These are phyloP conservation scores for Drosophila sulfurigaster DNA, from an alignment of 1,140 invertebrate genomes.

Conservation along the genomic window DNA sequence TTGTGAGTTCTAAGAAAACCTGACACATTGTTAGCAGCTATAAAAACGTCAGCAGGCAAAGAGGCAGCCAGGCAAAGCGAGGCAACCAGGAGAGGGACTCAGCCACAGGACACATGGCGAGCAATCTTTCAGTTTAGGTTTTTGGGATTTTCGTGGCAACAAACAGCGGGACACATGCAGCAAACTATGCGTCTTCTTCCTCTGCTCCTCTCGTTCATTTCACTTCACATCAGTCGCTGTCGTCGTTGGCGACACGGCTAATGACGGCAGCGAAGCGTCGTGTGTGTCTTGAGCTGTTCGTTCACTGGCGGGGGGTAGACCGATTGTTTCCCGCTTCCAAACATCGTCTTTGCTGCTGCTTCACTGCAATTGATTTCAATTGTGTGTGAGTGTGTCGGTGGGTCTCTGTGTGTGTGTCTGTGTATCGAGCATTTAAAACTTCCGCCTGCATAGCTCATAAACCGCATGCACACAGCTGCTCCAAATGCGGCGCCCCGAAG, in stretches of 20 bases:
- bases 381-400: constrained; percentile 7
- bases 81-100: constrained; percentile 1
- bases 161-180: constrained; percentile 65
- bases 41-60: constrained; percentile 72
- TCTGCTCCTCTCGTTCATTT: neutral
- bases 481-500: constrained; percentile 57
- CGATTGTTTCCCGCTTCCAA: constrained; percentile 13
- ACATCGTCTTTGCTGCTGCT: neutral
- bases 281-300: constrained; percentile 48
- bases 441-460: constrained; percentile 66
- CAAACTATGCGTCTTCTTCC: constrained; percentile 26
- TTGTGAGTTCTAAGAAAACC: constrained; percentile 70
- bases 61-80: constrained; percentile 25
- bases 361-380: constrained; percentile 39
- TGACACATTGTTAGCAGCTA: constrained; percentile 78
- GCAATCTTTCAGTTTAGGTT: constrained; percentile 51
- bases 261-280: constrained; percentile 40
- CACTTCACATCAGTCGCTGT: neutral
- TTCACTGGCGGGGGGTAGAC: constrained; percentile 26
- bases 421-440: constrained; percentile 64
- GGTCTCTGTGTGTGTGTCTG: constrained; percentile 3
- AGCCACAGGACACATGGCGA: constrained; percentile 61
- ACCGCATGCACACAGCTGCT: constrained; percentile 66
- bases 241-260: constrained; percentile 43
- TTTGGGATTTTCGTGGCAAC: constrained; percentile 65